Percentiles rank a stretch among this genome's conserved stretches.
These are phyloP conservation scores for Branchipolynoe longqiensis DNA, from an alignment of 2,888 invertebrate genomes.

Conservation along the genomic window DNA sequence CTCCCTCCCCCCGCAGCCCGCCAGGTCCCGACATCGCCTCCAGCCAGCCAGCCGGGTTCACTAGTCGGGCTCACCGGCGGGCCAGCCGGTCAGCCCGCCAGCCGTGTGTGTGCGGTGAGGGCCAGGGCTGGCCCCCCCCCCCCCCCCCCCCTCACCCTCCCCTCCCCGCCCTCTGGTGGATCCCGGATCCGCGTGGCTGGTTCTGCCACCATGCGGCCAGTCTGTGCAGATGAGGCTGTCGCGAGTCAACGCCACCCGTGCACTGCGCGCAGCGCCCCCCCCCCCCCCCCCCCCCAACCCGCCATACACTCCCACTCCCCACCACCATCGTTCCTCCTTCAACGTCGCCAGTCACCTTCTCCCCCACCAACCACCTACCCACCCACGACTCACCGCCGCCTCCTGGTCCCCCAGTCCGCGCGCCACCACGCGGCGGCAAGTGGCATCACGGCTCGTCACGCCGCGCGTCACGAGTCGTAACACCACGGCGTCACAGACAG, in stretches of 20 bases:
- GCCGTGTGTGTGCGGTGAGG: too few relatives aligned
- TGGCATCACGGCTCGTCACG: not conserved
- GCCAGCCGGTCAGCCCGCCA: too few relatives aligned
- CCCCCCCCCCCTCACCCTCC: not conserved
- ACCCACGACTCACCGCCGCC: not conserved
- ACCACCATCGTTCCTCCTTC: not conserved
- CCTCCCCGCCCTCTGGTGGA: not conserved
- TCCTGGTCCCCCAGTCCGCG: not conserved
- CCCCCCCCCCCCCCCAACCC: not conserved
- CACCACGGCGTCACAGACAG: not conserved
- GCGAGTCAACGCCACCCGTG: too few relatives aligned
- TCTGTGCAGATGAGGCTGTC: not conserved
- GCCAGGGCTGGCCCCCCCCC: too few relatives aligned
- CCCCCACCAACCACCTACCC: not conserved
- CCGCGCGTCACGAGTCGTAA: not conserved
- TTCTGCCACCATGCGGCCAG: too few relatives aligned
- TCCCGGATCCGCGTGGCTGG: not conserved
- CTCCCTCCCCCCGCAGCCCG: not conserved
- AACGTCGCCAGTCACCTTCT: not conserved
- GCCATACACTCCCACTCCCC: not conserved
- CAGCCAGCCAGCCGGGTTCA: too few relatives aligned
- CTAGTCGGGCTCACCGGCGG: too few relatives aligned
- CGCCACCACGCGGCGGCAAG: not conserved
- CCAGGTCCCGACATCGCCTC: too few relatives aligned
- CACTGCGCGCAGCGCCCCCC: not conserved